A percentile compares a stretch with the other conserved stretches of the same genome.
Conservation (phyloP, 2,113 vertebrate genomes). For the Pseudorhombus dupliciocellatus region DNA sequence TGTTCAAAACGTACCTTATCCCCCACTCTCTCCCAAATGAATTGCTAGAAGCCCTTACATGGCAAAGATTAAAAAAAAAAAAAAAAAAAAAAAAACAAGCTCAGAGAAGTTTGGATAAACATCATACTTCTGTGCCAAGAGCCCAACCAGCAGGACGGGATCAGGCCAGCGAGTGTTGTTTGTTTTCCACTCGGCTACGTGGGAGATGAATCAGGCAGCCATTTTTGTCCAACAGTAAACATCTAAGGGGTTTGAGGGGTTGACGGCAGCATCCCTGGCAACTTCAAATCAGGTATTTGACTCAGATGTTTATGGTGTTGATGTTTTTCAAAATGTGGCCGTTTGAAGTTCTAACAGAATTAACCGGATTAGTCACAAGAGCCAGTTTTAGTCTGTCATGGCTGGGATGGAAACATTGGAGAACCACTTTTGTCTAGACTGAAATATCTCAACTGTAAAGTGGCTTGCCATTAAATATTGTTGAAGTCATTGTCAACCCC, state of each 20-base stretch:
- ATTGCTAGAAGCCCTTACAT: rapidly evolving
- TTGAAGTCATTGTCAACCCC: not conserved
- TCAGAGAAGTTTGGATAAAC: slow-evolving; percentile 23
- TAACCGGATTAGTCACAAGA: not conserved
- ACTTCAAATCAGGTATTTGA: not conserved
- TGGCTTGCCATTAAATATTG: not conserved
- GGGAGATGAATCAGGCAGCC: slow-evolving; percentile 40
- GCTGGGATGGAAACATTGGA: not conserved
- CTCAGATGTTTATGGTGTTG: not conserved
- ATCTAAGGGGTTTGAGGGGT: not conserved
- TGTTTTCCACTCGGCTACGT: slow-evolving; percentile 52
- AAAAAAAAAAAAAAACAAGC: slow-evolving; percentile 6
- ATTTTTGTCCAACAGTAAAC: slow-evolving; percentile 61
- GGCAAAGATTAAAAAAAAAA: not conserved
- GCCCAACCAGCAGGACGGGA: slow-evolving; percentile 27
- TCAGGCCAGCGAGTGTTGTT: slow-evolving; percentile 38
- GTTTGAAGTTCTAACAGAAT: not conserved
- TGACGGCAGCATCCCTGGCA: not conserved
- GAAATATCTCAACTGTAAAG: not conserved
- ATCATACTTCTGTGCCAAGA: slow-evolving; percentile 15
- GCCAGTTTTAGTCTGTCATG: not conserved
- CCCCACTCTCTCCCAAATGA: not conserved
- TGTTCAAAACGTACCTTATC: not conserved
- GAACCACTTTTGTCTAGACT: not conserved
- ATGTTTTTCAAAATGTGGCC: slow-evolving; percentile 5